Percentiles rank a stretch among this genome's conserved stretches.
These are phyloP conservation scores for Biston betularia DNA, from an alignment of 2,888 invertebrate species.

Conservation along the genomic window DNA sequence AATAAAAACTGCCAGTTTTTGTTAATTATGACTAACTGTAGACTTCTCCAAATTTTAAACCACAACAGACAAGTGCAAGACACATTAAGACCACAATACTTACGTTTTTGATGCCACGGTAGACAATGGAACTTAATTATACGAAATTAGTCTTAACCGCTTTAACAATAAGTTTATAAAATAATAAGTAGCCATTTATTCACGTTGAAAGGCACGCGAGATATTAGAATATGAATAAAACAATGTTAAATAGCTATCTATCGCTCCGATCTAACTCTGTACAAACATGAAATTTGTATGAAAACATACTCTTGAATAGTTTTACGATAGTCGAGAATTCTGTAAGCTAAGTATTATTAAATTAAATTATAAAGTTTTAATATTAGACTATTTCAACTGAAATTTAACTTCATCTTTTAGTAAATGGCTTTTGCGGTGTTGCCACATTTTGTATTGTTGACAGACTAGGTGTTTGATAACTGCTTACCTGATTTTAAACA, in stretches of 20 bases:
- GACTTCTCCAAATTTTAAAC: not conserved
- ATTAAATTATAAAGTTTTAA: too few species aligned
- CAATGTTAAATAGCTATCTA: not conserved
- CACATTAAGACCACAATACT: not conserved
- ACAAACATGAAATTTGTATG: too few species aligned
- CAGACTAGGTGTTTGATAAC: too few species aligned
- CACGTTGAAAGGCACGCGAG: not conserved
- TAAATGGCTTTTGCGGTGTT: too few species aligned
- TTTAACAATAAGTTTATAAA: not conserved
- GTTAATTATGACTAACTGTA: not conserved
- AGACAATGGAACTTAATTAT: constrained; percentile 12
- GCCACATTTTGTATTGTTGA: too few species aligned
- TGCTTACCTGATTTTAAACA: too few species aligned
- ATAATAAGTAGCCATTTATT: not conserved
- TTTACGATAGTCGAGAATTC: too few species aligned
- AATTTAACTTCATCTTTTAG: too few species aligned
- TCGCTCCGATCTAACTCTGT: too few species aligned
- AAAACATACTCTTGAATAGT: too few species aligned
- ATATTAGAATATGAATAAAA: not conserved
- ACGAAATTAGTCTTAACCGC: constrained; percentile 5
- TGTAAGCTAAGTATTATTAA: too few species aligned
- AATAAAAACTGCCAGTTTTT: not conserved
- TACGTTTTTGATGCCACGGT: not conserved
- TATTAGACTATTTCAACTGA: too few species aligned
- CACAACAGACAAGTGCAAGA: not conserved